Evolutionary conservation across 2,888 invertebrate genomes (phyloP), one percentile per base, ranked within the genome.

Genomic region (Philaethria dido): DNA sequence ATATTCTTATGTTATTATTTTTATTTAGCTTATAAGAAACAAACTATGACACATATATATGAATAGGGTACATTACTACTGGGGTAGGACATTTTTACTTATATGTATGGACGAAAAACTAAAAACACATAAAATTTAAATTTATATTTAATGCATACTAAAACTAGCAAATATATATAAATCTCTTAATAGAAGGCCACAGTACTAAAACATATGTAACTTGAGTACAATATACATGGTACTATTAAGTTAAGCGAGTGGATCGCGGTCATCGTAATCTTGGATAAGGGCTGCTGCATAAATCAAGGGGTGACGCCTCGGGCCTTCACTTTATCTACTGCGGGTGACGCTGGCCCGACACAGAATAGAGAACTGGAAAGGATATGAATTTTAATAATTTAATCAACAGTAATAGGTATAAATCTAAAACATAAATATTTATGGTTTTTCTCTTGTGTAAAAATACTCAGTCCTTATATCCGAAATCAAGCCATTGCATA

Each of bases 251-350:
- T 88, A 89, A 89, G 89, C 88, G 89, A 90, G 86, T 89, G 87
- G 88, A 85, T 88, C 87, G 88, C 86, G 90, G 92, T 92, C 92
- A 92, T 91, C 91, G 89, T 92, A 92, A 92, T 92, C 92, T 92
- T 90, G 92, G 91, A 90, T 92, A 92, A 90, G 91, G 92, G 92
- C 87, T 86, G 85, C 81, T 80, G 79, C 84, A 90, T 92, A 91
- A 92, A 92, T 92, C 92, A 90, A 83, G 83, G 86, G 89, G 88
- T 86, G 89, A 89, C 88, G 83, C 89, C 85, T 83, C 83, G 83
- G 86, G 90, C 89, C 89, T 88, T 84, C 87, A 89, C 89, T 90
- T 90, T 92, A 92, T 92, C 92, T 91, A 88, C 88, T 89, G 89
- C 88, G 90, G 88, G 90, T 88, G 91, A 89, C 91, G 87, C 84